Conservation (phyloP, 2,888 invertebrate species). For the Cerastoderma edule region DNA sequence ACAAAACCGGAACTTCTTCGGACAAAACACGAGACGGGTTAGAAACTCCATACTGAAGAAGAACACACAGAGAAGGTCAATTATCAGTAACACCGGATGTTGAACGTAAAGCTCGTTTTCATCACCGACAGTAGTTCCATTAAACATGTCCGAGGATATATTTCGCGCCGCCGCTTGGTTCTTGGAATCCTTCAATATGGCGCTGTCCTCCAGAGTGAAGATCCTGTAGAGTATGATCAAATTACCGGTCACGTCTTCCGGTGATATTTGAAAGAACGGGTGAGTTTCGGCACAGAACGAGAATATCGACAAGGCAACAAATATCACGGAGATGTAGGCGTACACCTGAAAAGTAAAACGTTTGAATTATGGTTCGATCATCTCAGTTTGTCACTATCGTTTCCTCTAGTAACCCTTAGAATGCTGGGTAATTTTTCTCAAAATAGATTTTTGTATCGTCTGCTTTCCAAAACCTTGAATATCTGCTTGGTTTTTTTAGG, state of each 20-base stretch:
- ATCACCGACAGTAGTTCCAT: neutral
- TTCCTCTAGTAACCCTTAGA: too few species aligned
- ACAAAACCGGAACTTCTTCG: conserved; percentile 77
- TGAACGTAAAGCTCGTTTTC: conserved; percentile 53
- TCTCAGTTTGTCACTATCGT: too few species aligned
- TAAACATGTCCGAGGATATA: conserved; percentile 11
- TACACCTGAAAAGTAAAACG: conserved; percentile 70
- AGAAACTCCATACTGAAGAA: conserved; percentile 81
- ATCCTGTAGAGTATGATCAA: conserved; percentile 51
- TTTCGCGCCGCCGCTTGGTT: neutral
- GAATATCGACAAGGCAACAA: conserved; percentile 80
- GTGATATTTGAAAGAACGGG: conserved; percentile 69
- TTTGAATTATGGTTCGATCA: too few species aligned
- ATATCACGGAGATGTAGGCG: conserved; percentile 79
- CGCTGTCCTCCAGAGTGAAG: conserved; percentile 56
- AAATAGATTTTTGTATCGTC: too few species aligned
- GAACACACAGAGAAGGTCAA: conserved; percentile 77
- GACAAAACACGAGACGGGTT: conserved; percentile 76
- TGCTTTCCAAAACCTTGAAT: too few species aligned
- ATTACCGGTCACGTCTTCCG: conserved; percentile 48
- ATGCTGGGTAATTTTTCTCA: too few species aligned
- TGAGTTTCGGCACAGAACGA: conserved; percentile 81
- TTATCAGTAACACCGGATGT: conserved; percentile 76
- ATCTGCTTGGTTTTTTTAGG: too few species aligned
- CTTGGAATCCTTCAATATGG: conserved; percentile 23